phyloP scores from a whole-genome alignment of 2,888 invertebrate species.

The Alentia gelatinosa region DNA sequence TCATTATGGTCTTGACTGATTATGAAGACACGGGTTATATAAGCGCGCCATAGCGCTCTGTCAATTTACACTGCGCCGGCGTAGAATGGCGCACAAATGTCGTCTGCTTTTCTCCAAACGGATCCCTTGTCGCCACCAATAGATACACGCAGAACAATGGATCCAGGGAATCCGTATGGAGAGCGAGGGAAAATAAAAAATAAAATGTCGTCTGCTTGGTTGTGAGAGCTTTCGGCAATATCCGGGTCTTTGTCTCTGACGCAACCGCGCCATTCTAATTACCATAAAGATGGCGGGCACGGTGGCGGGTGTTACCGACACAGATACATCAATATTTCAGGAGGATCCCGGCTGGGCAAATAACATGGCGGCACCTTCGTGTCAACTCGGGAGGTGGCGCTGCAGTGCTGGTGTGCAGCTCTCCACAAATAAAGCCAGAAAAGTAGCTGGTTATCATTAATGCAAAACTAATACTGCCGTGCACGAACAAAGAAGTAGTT shows the following conservation, averaged over 20 bases:
- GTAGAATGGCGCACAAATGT: background rate
- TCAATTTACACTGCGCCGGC: constrained; percentile 31
- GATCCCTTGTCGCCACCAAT: background rate
- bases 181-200: background rate
- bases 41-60: background rate
- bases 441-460: background rate
- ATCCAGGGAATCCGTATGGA: background rate
- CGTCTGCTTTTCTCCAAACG: background rate
- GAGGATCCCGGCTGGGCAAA: background rate
- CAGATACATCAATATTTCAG: background rate
- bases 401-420: background rate
- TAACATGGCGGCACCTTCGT: background rate
- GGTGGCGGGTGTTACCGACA: background rate
- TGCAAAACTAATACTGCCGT: constrained; percentile 18
- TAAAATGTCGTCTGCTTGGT: background rate
- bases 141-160: background rate
- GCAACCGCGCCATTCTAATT: constrained; percentile 28
- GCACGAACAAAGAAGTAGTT: constrained; percentile 10
- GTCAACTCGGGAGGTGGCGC: background rate
- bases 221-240: background rate
- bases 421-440: background rate
- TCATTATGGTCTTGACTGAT: constrained; percentile 13
- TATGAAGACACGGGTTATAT: constrained; percentile 21
- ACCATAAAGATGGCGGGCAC: constrained; percentile 9
- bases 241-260: constrained; percentile 28